Conservation (phyloP, 2,113 vertebrate genomes). For the Circaetus gallicus region DNA sequence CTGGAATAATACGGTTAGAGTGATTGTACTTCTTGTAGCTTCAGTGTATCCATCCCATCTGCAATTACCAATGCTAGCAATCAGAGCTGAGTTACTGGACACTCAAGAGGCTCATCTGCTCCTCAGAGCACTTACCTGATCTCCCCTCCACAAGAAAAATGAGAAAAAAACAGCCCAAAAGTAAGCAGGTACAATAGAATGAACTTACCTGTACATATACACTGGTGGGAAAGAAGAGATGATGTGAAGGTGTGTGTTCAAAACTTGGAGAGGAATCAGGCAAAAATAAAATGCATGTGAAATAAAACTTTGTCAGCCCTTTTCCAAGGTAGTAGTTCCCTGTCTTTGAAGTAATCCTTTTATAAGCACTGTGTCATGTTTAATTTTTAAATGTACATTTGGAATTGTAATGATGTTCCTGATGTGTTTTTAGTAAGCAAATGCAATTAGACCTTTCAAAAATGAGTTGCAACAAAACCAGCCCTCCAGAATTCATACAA, state of each 20-base stretch:
- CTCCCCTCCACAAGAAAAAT: background rate
- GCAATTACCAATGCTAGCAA: background rate
- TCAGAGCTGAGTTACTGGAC: background rate
- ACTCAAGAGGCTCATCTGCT: background rate
- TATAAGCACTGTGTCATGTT: background rate
- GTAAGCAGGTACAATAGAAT: background rate
- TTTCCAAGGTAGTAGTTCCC: constrained; percentile 7
- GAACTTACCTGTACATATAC: background rate
- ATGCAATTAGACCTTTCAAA: background rate
- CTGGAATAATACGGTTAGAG: background rate
- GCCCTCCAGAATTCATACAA: background rate
- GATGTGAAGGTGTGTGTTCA: background rate
- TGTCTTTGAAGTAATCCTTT: constrained; percentile 5
- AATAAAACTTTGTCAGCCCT: background rate
- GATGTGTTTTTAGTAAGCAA: background rate
- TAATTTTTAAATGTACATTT: constrained; percentile 25
- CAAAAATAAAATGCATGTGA: background rate
- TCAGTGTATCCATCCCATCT: background rate
- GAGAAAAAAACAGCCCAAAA: background rate
- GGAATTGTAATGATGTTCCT: background rate
- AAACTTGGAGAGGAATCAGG: background rate
- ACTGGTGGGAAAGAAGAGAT: background rate
- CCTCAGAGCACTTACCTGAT: background rate
- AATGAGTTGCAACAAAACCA: background rate
- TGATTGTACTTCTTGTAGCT: background rate